Conservation (phyloP, 2,113 vertebrate genomes). For the Vidua macroura region DNA sequence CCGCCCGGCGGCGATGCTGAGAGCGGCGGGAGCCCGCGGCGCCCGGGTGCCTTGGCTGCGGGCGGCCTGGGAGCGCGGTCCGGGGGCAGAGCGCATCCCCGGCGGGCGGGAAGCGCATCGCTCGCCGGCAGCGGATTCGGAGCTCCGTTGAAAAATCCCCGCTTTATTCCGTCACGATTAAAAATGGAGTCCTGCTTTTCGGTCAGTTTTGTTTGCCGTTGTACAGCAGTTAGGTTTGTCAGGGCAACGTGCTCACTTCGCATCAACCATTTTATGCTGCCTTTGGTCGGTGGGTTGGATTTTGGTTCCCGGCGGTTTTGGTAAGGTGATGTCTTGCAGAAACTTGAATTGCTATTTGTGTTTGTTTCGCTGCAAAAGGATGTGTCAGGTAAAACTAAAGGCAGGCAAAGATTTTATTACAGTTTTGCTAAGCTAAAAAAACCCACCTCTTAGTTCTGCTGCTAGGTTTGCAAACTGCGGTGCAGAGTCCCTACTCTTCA, state of each 20-base stretch:
- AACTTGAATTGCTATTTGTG: fast-evolving
- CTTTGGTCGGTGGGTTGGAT: neutral
- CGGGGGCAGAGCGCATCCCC: neutral
- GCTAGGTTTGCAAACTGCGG: neutral
- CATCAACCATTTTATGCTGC: neutral
- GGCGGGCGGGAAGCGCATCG: neutral
- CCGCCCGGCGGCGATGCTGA: neutral
- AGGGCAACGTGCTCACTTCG: neutral
- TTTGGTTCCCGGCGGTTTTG: neutral
- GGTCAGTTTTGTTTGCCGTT: neutral
- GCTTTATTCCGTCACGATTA: neutral
- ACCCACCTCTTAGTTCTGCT: neutral
- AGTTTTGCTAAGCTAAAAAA: neutral
- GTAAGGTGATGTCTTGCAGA: neutral
- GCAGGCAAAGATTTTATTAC: neutral
- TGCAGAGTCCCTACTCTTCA: neutral
- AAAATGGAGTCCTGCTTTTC: neutral
- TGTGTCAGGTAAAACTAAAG: neutral
- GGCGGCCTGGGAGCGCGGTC: neutral
- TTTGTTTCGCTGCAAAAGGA: neutral
- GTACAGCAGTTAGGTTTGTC: neutral
- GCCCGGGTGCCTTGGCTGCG: neutral
- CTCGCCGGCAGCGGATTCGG: neutral
- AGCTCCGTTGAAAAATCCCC: neutral
- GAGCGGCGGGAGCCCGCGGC: neutral